Evolutionary conservation across 30 jellyfish, hydroid and myxozoan genomes (phyloP).

Genomic region (Morbakka virulenta): DNA sequence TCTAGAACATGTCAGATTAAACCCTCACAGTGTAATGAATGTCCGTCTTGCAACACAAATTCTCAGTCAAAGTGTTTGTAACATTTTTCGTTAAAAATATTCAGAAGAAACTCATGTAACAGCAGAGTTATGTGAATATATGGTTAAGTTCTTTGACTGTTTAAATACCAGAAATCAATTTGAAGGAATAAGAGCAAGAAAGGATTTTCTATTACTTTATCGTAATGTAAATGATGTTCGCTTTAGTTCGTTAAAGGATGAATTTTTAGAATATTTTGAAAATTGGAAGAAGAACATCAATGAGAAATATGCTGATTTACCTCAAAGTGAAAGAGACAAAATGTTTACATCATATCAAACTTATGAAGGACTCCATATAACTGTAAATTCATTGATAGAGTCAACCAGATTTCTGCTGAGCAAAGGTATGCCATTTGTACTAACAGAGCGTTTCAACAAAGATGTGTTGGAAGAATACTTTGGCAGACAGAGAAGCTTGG

Average conservation of each 20-base stretch:
- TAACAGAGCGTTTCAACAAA: too few species aligned
- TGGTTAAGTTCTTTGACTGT: slow-evolving; percentile 19
- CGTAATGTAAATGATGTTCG: slow-evolving; percentile 36
- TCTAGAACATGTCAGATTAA: slow-evolving; percentile 12
- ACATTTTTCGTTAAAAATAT: slow-evolving; percentile 17
- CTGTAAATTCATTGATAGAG: too few species aligned
- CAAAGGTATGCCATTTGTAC: too few species aligned
- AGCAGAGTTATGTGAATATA: slow-evolving; percentile 31
- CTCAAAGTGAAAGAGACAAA: slow-evolving; percentile 11
- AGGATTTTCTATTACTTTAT: slow-evolving; percentile 29
- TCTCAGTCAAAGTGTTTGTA: slow-evolving; percentile 14
- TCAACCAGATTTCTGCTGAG: too few species aligned
- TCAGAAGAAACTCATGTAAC: slow-evolving; percentile 45
- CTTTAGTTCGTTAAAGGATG: slow-evolving; percentile 35
- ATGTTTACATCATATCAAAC: slow-evolving; percentile 30
- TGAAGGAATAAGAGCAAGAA: slow-evolving; percentile 24
- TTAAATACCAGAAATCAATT: slow-evolving; percentile 24
- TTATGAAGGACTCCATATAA: too few species aligned
- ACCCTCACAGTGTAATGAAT: slow-evolving; percentile 9
- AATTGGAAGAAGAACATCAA: too few species aligned
- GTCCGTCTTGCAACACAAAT: slow-evolving; percentile 34
- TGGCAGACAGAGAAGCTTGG: too few species aligned
- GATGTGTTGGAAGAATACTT: too few species aligned
- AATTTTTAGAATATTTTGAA: slow-evolving; percentile 6
- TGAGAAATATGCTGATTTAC: too few species aligned